A percentile compares a stretch with the other conserved stretches of the same genome.
These are phyloP conservation scores for Perca flavescens DNA, from an alignment of 2,113 vertebrate genomes.

Conservation along the genomic window DNA sequence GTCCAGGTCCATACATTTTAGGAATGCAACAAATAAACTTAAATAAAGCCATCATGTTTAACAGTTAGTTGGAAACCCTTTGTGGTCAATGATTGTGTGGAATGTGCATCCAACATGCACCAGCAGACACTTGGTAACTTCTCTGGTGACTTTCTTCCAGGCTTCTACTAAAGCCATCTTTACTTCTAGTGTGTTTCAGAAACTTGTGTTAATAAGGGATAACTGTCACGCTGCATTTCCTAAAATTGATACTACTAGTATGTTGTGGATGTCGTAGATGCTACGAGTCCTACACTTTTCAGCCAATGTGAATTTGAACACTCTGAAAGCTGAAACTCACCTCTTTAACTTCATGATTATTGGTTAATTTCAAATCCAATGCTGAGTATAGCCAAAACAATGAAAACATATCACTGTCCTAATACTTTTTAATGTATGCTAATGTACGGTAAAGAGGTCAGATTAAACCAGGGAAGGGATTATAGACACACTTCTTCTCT, in stretches of 20 bases:
- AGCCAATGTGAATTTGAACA: neutral
- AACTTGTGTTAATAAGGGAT: neutral
- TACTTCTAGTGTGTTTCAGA: neutral
- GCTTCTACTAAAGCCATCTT: conserved; percentile 3
- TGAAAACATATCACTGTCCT: neutral
- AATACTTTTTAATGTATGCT: neutral
- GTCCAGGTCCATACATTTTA: neutral
- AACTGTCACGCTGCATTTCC: neutral
- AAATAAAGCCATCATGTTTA: neutral
- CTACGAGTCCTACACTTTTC: neutral
- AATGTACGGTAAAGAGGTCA: neutral
- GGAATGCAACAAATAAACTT: neutral
- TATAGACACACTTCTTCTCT: conserved; percentile 3
- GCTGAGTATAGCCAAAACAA: conserved; percentile 10
- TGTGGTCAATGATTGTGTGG: neutral
- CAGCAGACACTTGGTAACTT: conserved; percentile 1
- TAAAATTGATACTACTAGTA: neutral
- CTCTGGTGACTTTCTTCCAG: conserved; percentile 1
- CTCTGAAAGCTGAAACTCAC: neutral
- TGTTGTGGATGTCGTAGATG: no score
- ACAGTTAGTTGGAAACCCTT: neutral
- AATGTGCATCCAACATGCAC: conserved; percentile 4
- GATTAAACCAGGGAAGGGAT: conserved; percentile 18
- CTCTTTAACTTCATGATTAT: neutral
- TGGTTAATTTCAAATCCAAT: neutral